Conservation (phyloP, 2,797 vertebrate genomes). For the Rhinophrynus dorsalis region DNA sequence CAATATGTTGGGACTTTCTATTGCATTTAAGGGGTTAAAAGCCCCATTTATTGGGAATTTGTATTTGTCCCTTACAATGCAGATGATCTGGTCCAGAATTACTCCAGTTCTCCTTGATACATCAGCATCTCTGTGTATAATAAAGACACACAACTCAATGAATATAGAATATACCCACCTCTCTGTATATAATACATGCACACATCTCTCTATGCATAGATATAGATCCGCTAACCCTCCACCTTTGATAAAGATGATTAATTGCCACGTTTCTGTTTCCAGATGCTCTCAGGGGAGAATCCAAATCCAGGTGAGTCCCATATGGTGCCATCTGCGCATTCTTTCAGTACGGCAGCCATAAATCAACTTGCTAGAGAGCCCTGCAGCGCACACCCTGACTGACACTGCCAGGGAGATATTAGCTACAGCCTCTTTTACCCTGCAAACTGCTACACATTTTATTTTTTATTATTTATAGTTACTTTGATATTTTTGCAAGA, state of each 20-base stretch:
- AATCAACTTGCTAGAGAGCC: constrained; percentile 6
- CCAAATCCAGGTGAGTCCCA: background rate
- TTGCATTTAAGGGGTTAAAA: too few relatives aligned
- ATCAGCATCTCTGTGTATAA: background rate
- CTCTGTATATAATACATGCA: background rate
- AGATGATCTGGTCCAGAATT: too few relatives aligned
- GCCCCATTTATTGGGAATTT: too few relatives aligned
- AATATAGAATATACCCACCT: background rate
- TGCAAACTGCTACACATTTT: background rate
- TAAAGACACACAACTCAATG: background rate
- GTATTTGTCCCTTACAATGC: too few relatives aligned
- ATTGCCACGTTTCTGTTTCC: background rate
- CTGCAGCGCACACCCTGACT: background rate
- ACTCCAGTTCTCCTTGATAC: too few relatives aligned
- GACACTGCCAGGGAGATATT: background rate
- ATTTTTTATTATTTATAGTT: background rate
- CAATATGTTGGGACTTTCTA: too few relatives aligned
- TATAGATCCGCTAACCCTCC: too few relatives aligned
- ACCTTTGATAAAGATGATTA: background rate
- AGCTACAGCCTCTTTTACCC: background rate
- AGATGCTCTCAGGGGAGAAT: background rate
- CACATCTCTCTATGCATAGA: too few relatives aligned
- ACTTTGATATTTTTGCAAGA: background rate
- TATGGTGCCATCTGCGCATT: constrained; percentile 1
- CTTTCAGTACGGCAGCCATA: constrained; percentile 8